Evolutionary conservation across 2,888 invertebrate species (phyloP).

Genomic region (Lasioglossum villosulum): DNA sequence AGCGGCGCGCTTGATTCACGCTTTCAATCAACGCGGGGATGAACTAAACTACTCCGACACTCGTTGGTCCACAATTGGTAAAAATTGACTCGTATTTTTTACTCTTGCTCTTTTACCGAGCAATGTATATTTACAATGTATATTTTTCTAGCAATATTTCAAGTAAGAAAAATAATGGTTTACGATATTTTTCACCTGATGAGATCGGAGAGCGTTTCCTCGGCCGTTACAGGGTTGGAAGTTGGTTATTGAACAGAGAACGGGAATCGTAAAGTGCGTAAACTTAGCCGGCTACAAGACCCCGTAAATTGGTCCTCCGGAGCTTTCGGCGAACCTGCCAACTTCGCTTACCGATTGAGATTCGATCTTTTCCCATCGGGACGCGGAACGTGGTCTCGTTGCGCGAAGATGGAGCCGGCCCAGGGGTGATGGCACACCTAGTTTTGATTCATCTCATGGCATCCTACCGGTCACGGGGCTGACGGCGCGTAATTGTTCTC

Average conservation of each 20-base stretch:
- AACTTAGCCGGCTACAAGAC: slow-evolving; percentile 38
- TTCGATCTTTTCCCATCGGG: slow-evolving; percentile 73
- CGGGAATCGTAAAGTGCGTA: neutral
- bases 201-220: neutral
- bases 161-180: too few species aligned
- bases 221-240: neutral
- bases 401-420: slow-evolving; percentile 72
- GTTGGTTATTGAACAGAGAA: neutral
- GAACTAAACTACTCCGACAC: neutral
- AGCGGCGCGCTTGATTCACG: slow-evolving; percentile 35
- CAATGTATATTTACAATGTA: neutral
- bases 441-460: slow-evolving; percentile 83
- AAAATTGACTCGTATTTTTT: too few species aligned
- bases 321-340: slow-evolving; percentile 60
- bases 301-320: slow-evolving; percentile 62
- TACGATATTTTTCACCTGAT: neutral
- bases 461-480: slow-evolving; percentile 80
- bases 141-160: neutral
- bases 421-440: slow-evolving; percentile 76
- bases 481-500: slow-evolving; percentile 84
- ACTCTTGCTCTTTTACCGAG: neutral
- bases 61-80: too few species aligned
- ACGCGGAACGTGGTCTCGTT: slow-evolving; percentile 65
- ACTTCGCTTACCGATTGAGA: slow-evolving; percentile 74
- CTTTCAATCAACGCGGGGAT: neutral